Base-by-base conservation (phyloP, 2,113 vertebrate genomes). In the Craseonycteris thonglongyai region DNA sequence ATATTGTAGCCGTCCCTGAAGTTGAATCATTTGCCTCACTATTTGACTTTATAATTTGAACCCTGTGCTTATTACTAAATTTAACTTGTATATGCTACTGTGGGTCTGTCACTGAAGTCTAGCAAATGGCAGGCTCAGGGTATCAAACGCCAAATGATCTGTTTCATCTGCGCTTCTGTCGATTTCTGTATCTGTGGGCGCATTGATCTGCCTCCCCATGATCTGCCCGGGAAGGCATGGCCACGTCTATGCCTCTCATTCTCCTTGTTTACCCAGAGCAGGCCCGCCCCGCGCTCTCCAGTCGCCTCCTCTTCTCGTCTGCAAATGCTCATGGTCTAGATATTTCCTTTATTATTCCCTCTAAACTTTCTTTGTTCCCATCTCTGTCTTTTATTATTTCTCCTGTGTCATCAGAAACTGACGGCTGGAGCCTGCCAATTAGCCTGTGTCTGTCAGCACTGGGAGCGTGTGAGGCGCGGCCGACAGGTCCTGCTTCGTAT, bases 291-390 rank as follows among this genome's bases (percentile, higher is more conserved):
- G 84, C 85, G 3, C 68, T 61, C 88, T 83, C 92, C 95, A 63
- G 47, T 72, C 45, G 83, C 18, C 79, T 26, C 56, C 90, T 89
- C 90, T 85, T 81, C 92, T 92, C 9, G 1, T 79, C 21, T 51
- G 94, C 71, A 94, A 95, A 65, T 15, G 92, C 76, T 97, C 93
- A 11, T 14, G 81, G 88, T 88, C 74, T 88, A 78, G 83, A 1
- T 54, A 59, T 85, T 93, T 56, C 96, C 89, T 95, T 98, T 94
- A 90, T 97, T 94, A 97, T 97, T 97, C 91, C 96, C 93, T 97
- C 96, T 97, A 97, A 98, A 98, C 98, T 98, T 98, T 96, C 98
- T 98, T 98, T 98, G 98, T 98, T 98, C 98, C 97, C 96, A 30
- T 95, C 92, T 95, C 98, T 81, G 96, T 98, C 98, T 97, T 97